Percentiles rank a stretch among this genome's conserved stretches.
Evolutionary conservation across 2,113 vertebrate species (phyloP).

Genomic region (Dasyprocta punctata): DNA sequence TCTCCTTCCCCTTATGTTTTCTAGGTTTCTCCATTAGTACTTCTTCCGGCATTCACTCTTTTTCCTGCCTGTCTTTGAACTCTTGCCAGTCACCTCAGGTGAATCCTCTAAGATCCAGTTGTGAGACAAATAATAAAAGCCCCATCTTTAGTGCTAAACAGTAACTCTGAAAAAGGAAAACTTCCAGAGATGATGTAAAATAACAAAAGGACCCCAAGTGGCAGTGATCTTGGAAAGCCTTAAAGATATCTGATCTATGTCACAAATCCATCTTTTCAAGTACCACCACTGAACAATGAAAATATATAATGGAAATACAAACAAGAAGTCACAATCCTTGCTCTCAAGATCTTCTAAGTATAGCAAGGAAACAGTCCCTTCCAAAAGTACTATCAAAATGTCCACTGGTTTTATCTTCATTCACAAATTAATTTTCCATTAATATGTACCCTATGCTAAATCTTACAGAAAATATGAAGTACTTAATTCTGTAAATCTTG

Average conservation of each 20-base stretch:
- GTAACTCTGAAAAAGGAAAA: not conserved
- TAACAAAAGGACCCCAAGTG: not conserved
- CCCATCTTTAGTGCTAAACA: not conserved
- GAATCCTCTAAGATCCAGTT: not conserved
- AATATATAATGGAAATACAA: not conserved
- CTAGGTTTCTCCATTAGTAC: not conserved
- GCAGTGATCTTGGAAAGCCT: not conserved
- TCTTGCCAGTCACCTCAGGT: not conserved
- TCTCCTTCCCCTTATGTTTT: not conserved
- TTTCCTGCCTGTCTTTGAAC: constrained; percentile 3
- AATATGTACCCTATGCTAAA: not conserved
- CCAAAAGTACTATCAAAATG: not conserved
- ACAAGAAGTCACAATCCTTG: not conserved
- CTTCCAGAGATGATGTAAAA: not conserved
- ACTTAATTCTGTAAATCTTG: not conserved
- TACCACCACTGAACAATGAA: not conserved
- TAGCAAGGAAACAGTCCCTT: not conserved
- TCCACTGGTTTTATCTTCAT: not conserved
- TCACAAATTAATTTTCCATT: constrained; percentile 14
- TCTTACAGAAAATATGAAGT: not conserved
- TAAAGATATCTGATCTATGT: not conserved
- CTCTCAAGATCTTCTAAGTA: not conserved
- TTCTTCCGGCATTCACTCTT: not conserved
- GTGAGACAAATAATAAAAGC: constrained; percentile 24
- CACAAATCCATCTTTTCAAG: not conserved